Evolutionary conservation across 1,140 invertebrate genomes (phyloP).

Genomic region (Lanistes nyassanus): DNA sequence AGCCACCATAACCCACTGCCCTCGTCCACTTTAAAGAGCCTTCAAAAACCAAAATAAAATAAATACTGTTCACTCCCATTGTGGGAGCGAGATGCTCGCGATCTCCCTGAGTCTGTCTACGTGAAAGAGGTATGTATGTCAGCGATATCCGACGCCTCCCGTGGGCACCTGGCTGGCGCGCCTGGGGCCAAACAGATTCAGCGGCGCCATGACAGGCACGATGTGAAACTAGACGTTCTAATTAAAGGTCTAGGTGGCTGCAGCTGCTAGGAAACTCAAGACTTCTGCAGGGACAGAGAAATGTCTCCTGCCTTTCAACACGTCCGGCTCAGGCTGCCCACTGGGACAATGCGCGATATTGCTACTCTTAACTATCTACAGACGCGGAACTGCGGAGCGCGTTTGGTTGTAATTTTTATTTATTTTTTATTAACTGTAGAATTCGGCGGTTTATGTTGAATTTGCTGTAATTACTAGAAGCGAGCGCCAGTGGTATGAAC

Average conservation of each 20-base stretch:
- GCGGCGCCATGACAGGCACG: too few species aligned
- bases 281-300: background rate
- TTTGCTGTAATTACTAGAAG: background rate
- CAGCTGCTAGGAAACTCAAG: too few species aligned
- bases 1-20: too few species aligned
- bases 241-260: too few species aligned
- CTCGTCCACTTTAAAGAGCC: too few species aligned
- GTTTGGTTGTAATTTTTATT: too few species aligned
- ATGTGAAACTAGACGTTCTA: too few species aligned
- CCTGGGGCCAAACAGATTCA: too few species aligned
- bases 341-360: background rate
- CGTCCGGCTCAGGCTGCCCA: background rate
- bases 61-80: background rate
- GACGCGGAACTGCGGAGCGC: background rate
- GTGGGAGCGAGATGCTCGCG: background rate
- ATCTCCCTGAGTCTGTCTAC: slow-evolving; percentile 14
- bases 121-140: background rate
- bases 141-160: background rate
- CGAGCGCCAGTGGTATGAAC: background rate
- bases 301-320: background rate
- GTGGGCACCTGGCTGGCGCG: background rate
- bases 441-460: background rate
- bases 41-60: too few species aligned
- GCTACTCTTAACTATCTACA: background rate
- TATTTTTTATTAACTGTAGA: too few species aligned